Conservation (phyloP, 2,888 invertebrate species). For the Heterodera filipjevi region DNA sequence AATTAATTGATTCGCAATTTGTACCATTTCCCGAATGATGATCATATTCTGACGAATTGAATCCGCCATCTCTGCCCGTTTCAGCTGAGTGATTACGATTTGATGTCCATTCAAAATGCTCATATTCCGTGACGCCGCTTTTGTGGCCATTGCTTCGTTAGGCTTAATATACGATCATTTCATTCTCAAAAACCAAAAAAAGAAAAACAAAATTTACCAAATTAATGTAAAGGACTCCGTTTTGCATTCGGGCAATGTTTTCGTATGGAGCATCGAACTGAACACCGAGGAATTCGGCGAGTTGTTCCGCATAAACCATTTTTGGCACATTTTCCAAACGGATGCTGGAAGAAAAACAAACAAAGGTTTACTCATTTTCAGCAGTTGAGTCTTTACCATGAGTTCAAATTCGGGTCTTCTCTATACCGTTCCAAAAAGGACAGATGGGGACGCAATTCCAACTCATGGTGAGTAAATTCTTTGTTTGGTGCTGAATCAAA, state of each 20-base stretch:
- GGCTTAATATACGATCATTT: conserved; percentile 1
- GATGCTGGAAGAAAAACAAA: not conserved
- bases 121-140: conserved; percentile 14
- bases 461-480: conserved; percentile 3
- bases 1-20: not conserved
- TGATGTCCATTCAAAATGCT: conserved; percentile 8
- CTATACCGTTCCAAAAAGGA: conserved; percentile 18
- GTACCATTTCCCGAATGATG: conserved; percentile 18
- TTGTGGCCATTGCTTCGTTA: conserved; percentile 16
- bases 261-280: conserved; percentile 17
- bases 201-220: not conserved
- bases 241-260: conserved; percentile 24
- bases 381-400: not conserved
- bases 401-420: conserved; percentile 6
- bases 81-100: conserved; percentile 19
- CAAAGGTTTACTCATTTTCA: not conserved
- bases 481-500: conserved; percentile 8
- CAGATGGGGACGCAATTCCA: conserved; percentile 17
- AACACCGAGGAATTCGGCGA: conserved; percentile 24
- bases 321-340: conserved; percentile 24
- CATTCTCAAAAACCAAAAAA: no score
- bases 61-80: conserved; percentile 21
- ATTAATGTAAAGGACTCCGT: conserved; percentile 11
- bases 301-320: conserved; percentile 23
- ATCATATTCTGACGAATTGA: conserved; percentile 19